A percentile compares a stretch with the other conserved stretches of the same genome.
Evolutionary conservation across 1,140 invertebrate genomes (phyloP).

Genomic region (Drosophila persimilis): DNA sequence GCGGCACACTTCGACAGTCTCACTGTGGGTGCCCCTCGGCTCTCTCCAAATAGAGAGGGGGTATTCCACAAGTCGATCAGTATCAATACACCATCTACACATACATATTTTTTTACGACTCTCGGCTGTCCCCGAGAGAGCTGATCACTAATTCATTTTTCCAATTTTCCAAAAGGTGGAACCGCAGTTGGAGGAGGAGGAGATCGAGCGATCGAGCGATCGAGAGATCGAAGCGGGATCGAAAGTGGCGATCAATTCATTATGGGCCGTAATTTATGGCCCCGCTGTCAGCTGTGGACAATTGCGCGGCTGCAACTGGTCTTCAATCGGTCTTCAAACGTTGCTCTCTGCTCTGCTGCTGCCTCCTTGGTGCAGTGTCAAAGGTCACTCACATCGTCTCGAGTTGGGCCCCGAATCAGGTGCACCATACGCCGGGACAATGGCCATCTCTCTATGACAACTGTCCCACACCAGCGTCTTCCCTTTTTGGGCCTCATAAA

Average conservation of each 20-base stretch:
- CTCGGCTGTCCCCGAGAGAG: not conserved
- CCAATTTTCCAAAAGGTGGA: slow-evolving; percentile 64
- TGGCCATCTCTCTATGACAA: no score
- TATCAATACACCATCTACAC: not conserved
- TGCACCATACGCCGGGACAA: slow-evolving; percentile 18
- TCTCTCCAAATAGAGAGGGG: not conserved
- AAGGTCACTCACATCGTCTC: slow-evolving; percentile 59
- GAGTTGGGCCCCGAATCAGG: slow-evolving; percentile 49
- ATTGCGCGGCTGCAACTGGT: slow-evolving; percentile 76
- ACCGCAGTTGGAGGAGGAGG: slow-evolving; percentile 5
- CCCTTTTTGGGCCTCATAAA: slow-evolving; percentile 45
- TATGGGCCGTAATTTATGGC: slow-evolving; percentile 68
- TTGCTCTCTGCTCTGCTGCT: slow-evolving; percentile 4
- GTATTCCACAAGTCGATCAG: not conserved
- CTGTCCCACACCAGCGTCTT: not conserved
- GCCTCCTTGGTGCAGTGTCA: slow-evolving; percentile 18
- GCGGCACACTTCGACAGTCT: no score
- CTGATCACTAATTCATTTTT: slow-evolving; percentile 74
- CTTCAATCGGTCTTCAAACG: slow-evolving; percentile 51
- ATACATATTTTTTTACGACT: slow-evolving; percentile 17
- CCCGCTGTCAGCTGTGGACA: slow-evolving; percentile 64
- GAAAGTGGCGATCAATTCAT: slow-evolving; percentile 60
- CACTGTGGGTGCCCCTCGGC: no score
- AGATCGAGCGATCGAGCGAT: not conserved
- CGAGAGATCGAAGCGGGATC: slow-evolving; percentile 12